Percentiles rank a stretch among this genome's conserved stretches.
Evolutionary conservation across 2,113 vertebrate species (phyloP).

Genomic region (Limnothrissa miodon): DNA sequence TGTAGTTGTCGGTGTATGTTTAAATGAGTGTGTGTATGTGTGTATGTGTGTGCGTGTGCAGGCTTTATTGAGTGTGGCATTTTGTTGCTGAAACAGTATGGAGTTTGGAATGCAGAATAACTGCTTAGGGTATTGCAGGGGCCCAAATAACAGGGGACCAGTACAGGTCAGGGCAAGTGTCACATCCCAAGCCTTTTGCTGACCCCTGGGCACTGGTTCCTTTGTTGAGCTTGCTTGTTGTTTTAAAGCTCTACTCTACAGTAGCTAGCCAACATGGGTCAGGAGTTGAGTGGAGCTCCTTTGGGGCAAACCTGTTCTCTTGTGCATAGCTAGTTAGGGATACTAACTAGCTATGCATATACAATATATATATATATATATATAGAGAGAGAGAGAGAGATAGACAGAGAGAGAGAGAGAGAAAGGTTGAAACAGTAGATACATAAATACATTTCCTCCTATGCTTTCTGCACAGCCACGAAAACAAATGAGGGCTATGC

Average conservation of each 20-base stretch:
- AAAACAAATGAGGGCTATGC: constrained; percentile 20
- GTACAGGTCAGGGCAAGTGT: neutral
- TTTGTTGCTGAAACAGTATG: neutral
- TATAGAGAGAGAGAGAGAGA: neutral
- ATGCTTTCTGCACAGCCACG: neutral
- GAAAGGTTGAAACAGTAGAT: constrained; percentile 6
- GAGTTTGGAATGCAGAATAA: neutral
- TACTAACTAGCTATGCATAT: neutral
- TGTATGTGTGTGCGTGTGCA: neutral
- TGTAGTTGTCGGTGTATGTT: constrained; percentile 5
- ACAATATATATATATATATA: no score
- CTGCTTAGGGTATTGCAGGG: no score
- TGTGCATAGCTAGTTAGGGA: no score
- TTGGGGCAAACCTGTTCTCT: no score
- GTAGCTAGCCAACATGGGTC: no score
- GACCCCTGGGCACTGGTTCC: neutral
- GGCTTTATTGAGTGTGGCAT: no score
- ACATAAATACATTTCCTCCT: constrained; percentile 16
- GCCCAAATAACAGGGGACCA: no score
- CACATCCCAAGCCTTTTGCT: neutral
- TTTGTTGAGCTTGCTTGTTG: neutral
- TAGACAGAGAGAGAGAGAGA: constrained; percentile 12
- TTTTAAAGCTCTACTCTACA: neutral
- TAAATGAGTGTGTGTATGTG: no score
- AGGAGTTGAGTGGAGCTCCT: no score